Evolutionary conservation across 92 coral and sea anemone genomes (phyloP).

Genomic region (Epizoanthus scotinus): DNA sequence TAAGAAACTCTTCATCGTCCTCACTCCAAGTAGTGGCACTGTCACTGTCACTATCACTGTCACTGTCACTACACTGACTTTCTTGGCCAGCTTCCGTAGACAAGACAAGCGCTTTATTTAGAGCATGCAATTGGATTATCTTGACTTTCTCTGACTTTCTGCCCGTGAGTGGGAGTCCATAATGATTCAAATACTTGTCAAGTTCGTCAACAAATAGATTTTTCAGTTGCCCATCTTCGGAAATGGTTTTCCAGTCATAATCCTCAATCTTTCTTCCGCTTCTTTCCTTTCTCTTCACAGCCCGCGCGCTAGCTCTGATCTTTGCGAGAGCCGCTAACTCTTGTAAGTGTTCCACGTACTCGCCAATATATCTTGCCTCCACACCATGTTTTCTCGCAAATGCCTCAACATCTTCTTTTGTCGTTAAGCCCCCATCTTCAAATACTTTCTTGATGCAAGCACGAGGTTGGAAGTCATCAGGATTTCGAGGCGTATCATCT

Average conservation of each 20-base stretch:
- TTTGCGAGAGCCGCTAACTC: conserved; percentile 7
- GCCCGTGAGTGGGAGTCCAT: conserved; percentile 1
- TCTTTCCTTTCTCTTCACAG: too few species aligned
- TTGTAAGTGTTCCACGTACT: too few species aligned
- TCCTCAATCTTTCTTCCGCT: too few species aligned
- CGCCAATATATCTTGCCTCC: conserved; percentile 10
- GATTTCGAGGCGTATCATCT: conserved; percentile 27
- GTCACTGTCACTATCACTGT: background rate
- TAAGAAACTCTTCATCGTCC: background rate
- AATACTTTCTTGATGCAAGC: conserved; percentile 47
- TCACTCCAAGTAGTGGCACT: conserved; percentile 5
- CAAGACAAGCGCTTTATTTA: conserved; percentile 2
- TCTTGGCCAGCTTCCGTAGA: conserved; percentile 1
- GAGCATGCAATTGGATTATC: background rate
- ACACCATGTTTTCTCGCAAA: conserved; percentile 33
- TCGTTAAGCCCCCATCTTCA: conserved; percentile 44
- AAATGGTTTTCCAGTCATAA: background rate
- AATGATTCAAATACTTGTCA: background rate
- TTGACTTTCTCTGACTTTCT: background rate
- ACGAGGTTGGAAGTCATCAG: conserved; percentile 53
- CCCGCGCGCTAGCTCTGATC: too few species aligned
- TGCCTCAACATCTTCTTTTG: conserved; percentile 20
- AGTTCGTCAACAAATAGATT: background rate
- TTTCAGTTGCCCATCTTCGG: background rate
- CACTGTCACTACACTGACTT: conserved; percentile 8